A percentile compares a stretch with the other conserved stretches of the same genome.
phyloP scores from a whole-genome alignment of 1,140 invertebrate genomes.

The Gryllus bimaculatus region DNA sequence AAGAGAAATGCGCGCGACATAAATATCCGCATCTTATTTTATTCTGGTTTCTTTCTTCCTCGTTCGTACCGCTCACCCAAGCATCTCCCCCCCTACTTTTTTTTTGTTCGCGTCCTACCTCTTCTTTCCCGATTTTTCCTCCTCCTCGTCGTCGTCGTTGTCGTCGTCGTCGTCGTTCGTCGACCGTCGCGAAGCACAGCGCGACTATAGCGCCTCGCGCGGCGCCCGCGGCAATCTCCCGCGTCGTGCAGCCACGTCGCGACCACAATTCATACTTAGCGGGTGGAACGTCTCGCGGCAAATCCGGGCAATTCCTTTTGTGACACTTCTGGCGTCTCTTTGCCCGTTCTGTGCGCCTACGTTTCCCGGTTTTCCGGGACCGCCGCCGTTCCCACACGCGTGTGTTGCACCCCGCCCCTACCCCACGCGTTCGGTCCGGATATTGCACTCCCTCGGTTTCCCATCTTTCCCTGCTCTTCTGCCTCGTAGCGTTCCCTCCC shows the following conservation, averaged over 20 bases:
- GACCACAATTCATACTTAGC: background rate
- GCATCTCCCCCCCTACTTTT: background rate
- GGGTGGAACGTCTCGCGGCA: background rate
- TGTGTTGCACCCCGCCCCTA: too few species aligned
- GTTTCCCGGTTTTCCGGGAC: too few species aligned
- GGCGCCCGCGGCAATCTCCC: background rate
- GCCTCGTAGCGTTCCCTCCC: too few species aligned
- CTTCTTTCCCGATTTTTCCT: background rate
- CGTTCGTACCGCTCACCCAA: background rate
- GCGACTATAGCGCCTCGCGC: too few species aligned
- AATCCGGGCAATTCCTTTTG: slow-evolving; percentile 1
- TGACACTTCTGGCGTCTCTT: background rate
- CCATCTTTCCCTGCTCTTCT: too few species aligned
- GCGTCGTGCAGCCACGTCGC: background rate
- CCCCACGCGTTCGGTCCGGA: too few species aligned
- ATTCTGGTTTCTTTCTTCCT: background rate
- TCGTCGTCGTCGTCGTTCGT: too few species aligned
- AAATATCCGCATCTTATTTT: background rate
- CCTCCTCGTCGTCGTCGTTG: background rate
- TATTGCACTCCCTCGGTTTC: too few species aligned
- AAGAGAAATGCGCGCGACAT: background rate
- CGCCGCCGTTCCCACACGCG: too few species aligned
- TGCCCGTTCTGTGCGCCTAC: too few species aligned
- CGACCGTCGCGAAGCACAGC: too few species aligned
- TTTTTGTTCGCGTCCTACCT: background rate